A percentile compares a stretch with the other conserved stretches of the same genome.
Conservation (phyloP, 2,888 invertebrate species). For the Drosophila subsilvestris region DNA sequence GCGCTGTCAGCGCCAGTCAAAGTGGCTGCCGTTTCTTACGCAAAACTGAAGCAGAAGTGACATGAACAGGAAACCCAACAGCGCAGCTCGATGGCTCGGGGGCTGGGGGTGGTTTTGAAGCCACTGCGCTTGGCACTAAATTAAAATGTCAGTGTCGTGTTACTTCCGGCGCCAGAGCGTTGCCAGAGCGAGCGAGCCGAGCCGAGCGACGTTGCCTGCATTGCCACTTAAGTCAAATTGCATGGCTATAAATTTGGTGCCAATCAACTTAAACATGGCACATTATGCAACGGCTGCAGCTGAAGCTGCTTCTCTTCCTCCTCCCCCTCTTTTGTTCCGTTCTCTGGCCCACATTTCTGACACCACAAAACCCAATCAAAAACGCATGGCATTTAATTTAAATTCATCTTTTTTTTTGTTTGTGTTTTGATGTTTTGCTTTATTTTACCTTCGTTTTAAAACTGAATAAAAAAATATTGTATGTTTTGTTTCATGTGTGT, state of each 20-base stretch:
- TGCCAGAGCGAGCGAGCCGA: conserved; percentile 55
- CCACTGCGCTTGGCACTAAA: conserved; percentile 75
- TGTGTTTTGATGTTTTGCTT: conserved; percentile 48
- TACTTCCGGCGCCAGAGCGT: conserved; percentile 67
- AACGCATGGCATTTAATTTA: conserved; percentile 51
- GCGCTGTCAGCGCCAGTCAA: conserved; percentile 43
- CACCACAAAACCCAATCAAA: conserved; percentile 34
- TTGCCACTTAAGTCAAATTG: conserved; percentile 76
- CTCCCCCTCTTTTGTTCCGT: conserved; percentile 4
- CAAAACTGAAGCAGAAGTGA: conserved; percentile 39
- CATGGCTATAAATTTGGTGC: conserved; percentile 77
- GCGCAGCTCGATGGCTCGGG: not conserved
- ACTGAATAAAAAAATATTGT: conserved; percentile 64
- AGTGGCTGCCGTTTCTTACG: conserved; percentile 46
- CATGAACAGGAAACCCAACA: conserved; percentile 36
- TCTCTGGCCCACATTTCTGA: not conserved
- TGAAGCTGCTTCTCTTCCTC: conserved; percentile 4
- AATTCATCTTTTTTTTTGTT: conserved; percentile 42
- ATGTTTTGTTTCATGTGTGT: conserved; percentile 40
- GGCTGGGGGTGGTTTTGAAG: conserved; percentile 3
- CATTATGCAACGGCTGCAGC: conserved; percentile 58
- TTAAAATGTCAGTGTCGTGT: conserved; percentile 79
- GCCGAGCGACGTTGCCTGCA: conserved; percentile 52
- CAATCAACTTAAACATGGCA: conserved; percentile 71
- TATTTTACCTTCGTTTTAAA: conserved; percentile 53